A percentile compares a stretch with the other conserved stretches of the same genome.
Evolutionary conservation across 2,888 invertebrate species (phyloP).

Genomic region (Melolontha melolontha): DNA sequence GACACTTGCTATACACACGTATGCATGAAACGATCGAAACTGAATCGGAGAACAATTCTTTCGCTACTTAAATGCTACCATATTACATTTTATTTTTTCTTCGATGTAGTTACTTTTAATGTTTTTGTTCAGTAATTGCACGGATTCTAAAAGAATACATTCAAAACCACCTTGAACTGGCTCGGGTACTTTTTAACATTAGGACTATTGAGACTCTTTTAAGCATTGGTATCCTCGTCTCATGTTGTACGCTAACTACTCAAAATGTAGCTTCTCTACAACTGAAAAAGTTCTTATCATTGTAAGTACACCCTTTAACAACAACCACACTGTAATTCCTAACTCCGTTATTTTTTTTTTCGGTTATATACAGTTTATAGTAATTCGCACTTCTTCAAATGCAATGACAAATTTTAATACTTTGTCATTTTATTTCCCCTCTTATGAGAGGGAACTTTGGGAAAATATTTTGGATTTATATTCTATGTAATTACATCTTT

Average conservation of each 20-base stretch:
- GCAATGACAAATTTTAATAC: too few relatives aligned
- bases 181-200: conserved; percentile 74
- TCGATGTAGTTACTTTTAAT: not conserved
- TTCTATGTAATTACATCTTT: too few relatives aligned
- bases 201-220: conserved; percentile 83
- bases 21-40: too few relatives aligned
- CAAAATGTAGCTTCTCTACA: conserved; percentile 74
- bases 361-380: conserved; percentile 67
- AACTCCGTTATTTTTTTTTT: not conserved
- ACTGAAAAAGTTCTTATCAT: conserved; percentile 84
- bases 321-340: conserved; percentile 30
- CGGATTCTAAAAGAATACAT: conserved; percentile 26
- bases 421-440: too few relatives aligned
- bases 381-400: too few relatives aligned
- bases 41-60: too few relatives aligned
- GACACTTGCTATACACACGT: too few relatives aligned
- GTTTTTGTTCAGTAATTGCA: conserved; percentile 22
- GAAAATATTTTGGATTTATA: too few relatives aligned
- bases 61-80: too few relatives aligned
- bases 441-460: too few relatives aligned
- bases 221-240: conserved; percentile 91
- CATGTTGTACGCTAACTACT: conserved; percentile 79
- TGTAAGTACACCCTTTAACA: conserved; percentile 64
- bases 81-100: not conserved
- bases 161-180: conserved; percentile 69